Conservation (phyloP, 2,888 invertebrate genomes). For the Drosophila lutescens region DNA sequence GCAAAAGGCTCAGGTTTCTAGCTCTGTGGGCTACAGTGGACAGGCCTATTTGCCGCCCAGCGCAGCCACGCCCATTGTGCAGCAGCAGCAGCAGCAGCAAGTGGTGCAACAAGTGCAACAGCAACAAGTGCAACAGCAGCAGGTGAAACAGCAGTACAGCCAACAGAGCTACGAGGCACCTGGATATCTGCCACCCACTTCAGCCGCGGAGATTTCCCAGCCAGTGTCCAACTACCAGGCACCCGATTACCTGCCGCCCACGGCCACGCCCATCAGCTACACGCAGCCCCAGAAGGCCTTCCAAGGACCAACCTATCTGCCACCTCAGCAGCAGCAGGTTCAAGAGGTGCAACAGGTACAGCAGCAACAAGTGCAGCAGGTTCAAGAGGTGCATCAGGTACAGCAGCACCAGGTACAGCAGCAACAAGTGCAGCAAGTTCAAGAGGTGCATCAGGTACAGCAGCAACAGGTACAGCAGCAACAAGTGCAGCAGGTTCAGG, state of each 20-base stretch:
- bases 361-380: conserved; percentile 12
- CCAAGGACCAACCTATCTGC: conserved; percentile 54
- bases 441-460: conserved; percentile 10
- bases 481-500: conserved; percentile 28
- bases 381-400: neutral
- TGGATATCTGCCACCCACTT: conserved; percentile 55
- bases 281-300: conserved; percentile 38
- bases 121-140: conserved; percentile 1
- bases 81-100: conserved; percentile 1
- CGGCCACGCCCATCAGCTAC: conserved; percentile 34
- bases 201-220: conserved; percentile 16
- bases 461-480: conserved; percentile 11
- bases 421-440: conserved; percentile 12
- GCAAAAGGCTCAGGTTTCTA: conserved; percentile 21
- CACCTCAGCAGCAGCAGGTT: conserved; percentile 43
- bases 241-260: too few relatives aligned
- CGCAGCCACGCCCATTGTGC: neutral
- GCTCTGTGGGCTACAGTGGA: conserved; percentile 22
- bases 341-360: neutral
- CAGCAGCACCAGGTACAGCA: neutral
- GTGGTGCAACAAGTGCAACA: conserved; percentile 7
- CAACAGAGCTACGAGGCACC: conserved; percentile 43
- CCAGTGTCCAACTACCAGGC: conserved; percentile 39
- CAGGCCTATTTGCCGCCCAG: conserved; percentile 61
- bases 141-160: conserved; percentile 29